Base-by-base conservation (phyloP, 2,888 invertebrate genomes). In the Athalia circularis region DNA sequence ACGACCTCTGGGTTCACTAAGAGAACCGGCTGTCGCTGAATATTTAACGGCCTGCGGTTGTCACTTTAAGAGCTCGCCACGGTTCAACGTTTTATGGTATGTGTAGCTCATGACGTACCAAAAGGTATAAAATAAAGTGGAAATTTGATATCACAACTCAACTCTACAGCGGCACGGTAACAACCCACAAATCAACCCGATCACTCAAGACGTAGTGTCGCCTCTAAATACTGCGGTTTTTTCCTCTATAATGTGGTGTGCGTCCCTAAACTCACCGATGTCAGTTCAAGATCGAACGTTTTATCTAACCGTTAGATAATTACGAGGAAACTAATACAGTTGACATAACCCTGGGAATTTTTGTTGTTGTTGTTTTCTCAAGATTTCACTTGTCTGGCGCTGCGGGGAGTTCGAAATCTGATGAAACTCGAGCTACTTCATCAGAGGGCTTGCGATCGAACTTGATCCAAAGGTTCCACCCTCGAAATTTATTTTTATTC, bases 31-130 rank as follows among this genome's bases (percentile, higher is more conserved):
- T 29, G 29, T 29, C 29, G 29, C 29, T 64, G 62, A 62, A 75
- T 75, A 29, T 75, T 75, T 50, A 62, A 75, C 64, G 75, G 62
- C 64, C 50, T 57, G 64, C 61, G 75, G 62, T 75, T 62, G 75
- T 75, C 62, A 75, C 75, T 45, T 62, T 3, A 15, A 43, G 47
- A 75, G 45, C 62, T 62, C 52, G 6, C 50, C 43, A 50, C 75
- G 74, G n/a, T 29, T 75, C 43, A 50, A 54, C 62, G 50, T 61
- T 62, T 15, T 61, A 57, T n/a, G 48, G 13, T 48, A 29, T 29
- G 29, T 29, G 29, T 29, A 29, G 29, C 29, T 29, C 29, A 11
- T 52, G 52, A 11, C 11, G 11, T 11, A 52, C 8, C 3, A 52
- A 52, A 7, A 7, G 52, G 52, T 11, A 11, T 52, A 52, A 52